These are phyloP conservation scores for Clitarchus hookeri DNA, from an alignment of 2,888 invertebrate genomes.

Conservation along the genomic window DNA sequence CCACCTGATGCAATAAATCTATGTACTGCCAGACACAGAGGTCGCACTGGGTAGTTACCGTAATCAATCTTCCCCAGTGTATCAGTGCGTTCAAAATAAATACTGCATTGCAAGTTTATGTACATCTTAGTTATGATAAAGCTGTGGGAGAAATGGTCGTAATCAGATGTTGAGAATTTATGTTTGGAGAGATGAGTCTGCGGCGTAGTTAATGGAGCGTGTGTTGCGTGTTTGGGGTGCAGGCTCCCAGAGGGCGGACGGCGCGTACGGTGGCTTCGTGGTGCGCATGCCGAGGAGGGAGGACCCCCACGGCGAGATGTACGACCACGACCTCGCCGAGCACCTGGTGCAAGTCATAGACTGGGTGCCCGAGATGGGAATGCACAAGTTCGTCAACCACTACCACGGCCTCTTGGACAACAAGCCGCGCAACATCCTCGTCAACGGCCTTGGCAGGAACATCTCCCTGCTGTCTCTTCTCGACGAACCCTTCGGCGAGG, in stretches of 20 bases:
- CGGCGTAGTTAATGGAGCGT: too few species aligned
- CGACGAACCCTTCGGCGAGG: neutral
- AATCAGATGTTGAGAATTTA: too few species aligned
- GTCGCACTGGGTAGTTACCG: too few species aligned
- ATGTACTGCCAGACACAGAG: too few species aligned
- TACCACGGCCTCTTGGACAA: slow-evolving; percentile 83
- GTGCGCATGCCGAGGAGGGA: slow-evolving; percentile 68
- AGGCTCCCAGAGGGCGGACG: slow-evolving; percentile 86
- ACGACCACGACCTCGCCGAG: slow-evolving; percentile 78
- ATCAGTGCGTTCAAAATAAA: too few species aligned
- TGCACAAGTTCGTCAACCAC: slow-evolving; percentile 79
- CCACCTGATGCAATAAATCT: too few species aligned
- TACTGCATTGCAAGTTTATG: too few species aligned
- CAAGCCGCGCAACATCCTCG: slow-evolving; percentile 77
- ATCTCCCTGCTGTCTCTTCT: neutral
- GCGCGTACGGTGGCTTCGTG: slow-evolving; percentile 78
- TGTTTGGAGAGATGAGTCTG: too few species aligned
- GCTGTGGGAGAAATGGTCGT: too few species aligned
- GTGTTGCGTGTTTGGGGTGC: slow-evolving; percentile 35
- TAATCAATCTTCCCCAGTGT: too few species aligned
- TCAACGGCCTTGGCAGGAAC: slow-evolving; percentile 74
- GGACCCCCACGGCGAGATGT: slow-evolving; percentile 68
- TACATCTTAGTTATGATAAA: too few species aligned
- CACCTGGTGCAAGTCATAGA: slow-evolving; percentile 78
- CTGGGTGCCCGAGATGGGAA: slow-evolving; percentile 76